Base-by-base conservation (phyloP, 2,888 invertebrate genomes). In the Spilarctia lutea region DNA sequence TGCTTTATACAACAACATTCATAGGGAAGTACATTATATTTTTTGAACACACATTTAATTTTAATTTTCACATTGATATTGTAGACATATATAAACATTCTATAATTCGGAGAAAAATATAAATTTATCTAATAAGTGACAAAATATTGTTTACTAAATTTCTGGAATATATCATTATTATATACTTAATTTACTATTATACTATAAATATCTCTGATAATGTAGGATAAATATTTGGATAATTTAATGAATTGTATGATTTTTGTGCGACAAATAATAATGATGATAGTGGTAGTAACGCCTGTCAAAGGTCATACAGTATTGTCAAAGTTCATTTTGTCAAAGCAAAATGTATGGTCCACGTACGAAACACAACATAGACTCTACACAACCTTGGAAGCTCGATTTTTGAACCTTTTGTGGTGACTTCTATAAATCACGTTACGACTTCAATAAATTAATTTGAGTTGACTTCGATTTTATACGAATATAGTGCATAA, bases 381-480 rank as follows among this genome's bases (percentile, higher is more conserved):
- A 89, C 86, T 88, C 91, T 91, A 93, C 94, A 94, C 94, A 94
- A 94, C 94, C 94, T 90, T 89, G 89, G 92, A 94, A 94, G 94
- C 94, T 95, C 94, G 84, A 88, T 84, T 80, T 76, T 80, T 82
- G 76, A 82, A 79, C 84, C 83, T 81, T 81, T 74, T 77, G 80
- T 80, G 81, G 78, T 79, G 77, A 83, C 67, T 79, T 78, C 71
- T 68, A 67, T 45, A 48, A 11, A 52, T 68, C 20, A 72, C 76
- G 77, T 80, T 79, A 80, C 79, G 74, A 83, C 65, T 78, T 78
- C 66, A 71, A 75, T 81, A 71, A 72, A 74, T 75, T 68, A 72
- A 63, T 63, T 30, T 72, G 45, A 73, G 72, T 76, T 75, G 68
- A 80, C 74, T 78, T 81, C 71, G 18, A 76, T 73, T 35, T 68